Evolutionary conservation across 2,888 invertebrate species (phyloP).

Genomic region (Cheilosia grossa): DNA sequence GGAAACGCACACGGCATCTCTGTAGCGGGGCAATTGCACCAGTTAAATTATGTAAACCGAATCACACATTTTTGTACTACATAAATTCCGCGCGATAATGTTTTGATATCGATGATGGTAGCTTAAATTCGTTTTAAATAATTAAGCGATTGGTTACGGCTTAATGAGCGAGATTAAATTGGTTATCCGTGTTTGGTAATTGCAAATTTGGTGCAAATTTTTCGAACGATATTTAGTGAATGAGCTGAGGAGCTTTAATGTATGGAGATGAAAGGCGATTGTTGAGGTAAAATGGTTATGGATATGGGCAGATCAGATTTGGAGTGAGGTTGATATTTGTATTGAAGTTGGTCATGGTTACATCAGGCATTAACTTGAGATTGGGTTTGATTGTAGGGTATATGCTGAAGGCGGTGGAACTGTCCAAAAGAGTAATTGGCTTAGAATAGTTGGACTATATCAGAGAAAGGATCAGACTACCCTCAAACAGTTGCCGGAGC

Average conservation of each 20-base stretch:
- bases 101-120: slow-evolving; percentile 33
- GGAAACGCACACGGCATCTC: slow-evolving; percentile 27
- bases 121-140: slow-evolving; percentile 38
- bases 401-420: too few relatives aligned
- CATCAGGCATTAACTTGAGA: too few relatives aligned
- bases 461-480: too few relatives aligned
- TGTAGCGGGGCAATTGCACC: slow-evolving; percentile 30
- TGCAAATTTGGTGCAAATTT: slow-evolving; percentile 25
- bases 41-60: slow-evolving; percentile 48
- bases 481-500: too few relatives aligned
- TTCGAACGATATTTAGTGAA: background rate
- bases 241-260: background rate
- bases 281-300: background rate
- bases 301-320: background rate
- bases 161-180: slow-evolving; percentile 27
- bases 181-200: background rate
- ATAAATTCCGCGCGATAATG: slow-evolving; percentile 41
- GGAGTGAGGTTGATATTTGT: too few relatives aligned
- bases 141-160: slow-evolving; percentile 32
- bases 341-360: too few relatives aligned
- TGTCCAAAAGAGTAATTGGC: too few relatives aligned
- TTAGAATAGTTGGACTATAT: too few relatives aligned
- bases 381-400: too few relatives aligned
- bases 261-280: background rate
- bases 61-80: slow-evolving; percentile 7